Conservation (phyloP, 2,113 vertebrate species). For the Nerophis ophidion region DNA sequence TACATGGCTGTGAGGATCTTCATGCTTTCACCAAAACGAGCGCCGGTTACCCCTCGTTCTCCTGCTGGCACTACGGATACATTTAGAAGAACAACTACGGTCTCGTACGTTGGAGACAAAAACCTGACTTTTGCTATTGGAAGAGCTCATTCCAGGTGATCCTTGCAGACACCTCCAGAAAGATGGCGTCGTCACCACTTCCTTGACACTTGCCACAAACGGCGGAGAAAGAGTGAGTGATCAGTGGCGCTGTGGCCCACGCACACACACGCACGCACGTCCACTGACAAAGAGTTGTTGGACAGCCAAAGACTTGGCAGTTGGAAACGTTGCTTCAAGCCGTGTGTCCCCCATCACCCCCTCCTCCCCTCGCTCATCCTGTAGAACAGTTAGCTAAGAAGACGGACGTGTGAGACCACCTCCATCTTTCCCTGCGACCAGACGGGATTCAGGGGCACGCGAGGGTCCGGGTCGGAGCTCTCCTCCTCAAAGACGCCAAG, state of each 20-base stretch:
- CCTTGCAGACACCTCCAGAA: conserved; percentile 66
- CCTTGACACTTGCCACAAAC: conserved; percentile 70
- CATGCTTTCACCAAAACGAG: too few relatives aligned
- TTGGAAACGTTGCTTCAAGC: conserved; percentile 76
- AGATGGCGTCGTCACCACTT: conserved; percentile 58
- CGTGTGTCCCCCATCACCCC: conserved; percentile 50
- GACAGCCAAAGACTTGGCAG: conserved; percentile 76
- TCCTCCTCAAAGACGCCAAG: conserved; percentile 32
- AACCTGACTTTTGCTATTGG: conserved; percentile 44
- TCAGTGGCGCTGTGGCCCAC: conserved; percentile 24
- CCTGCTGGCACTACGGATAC: conserved; percentile 22
- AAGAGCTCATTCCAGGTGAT: conserved; percentile 40
- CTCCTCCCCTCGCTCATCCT: conserved; percentile 30
- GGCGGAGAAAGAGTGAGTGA: conserved; percentile 57
- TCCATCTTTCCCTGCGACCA: conserved; percentile 70
- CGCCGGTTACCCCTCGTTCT: too few relatives aligned
- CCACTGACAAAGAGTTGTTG: conserved; percentile 30
- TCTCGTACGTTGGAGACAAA: conserved; percentile 65
- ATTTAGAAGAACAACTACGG: conserved; percentile 34
- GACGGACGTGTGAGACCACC: conserved; percentile 69
- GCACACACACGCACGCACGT: conserved; percentile 36
- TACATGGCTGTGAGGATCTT: too few relatives aligned
- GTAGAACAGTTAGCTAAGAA: conserved; percentile 52
- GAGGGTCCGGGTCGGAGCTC: conserved; percentile 23
- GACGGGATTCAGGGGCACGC: conserved; percentile 47